Evolutionary conservation across 1,140 invertebrate species (phyloP).

Genomic region (Ericerus pela): DNA sequence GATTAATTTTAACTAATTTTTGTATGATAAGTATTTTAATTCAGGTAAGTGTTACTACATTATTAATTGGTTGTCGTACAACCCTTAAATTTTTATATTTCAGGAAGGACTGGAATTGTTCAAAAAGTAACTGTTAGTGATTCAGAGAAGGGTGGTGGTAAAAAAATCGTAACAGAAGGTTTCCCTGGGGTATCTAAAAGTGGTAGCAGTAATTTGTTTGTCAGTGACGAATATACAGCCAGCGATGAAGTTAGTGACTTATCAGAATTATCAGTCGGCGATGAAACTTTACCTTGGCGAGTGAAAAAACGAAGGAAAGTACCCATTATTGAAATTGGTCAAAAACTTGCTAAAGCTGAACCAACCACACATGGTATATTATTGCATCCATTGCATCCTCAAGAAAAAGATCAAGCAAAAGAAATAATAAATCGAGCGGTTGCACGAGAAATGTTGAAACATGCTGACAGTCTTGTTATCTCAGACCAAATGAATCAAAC

Average conservation of each 20-base stretch:
- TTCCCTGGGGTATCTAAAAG: neutral
- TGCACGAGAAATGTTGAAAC: slow-evolving; percentile 11
- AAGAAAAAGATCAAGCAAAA: slow-evolving; percentile 16
- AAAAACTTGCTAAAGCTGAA: neutral
- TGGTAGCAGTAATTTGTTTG: neutral
- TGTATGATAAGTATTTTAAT: too few species aligned
- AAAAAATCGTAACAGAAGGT: neutral
- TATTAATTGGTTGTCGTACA: too few species aligned
- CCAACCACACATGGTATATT: neutral
- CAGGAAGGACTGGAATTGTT: slow-evolving; percentile 7
- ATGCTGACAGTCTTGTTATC: too few species aligned
- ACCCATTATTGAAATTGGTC: too few species aligned
- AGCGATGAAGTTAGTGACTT: slow-evolving; percentile 18
- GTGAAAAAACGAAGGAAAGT: neutral
- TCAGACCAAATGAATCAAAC: too few species aligned
- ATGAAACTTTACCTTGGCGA: slow-evolving; percentile 39
- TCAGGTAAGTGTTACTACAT: too few species aligned
- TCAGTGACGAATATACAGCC: neutral
- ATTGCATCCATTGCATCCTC: neutral
- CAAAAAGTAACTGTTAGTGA: neutral
- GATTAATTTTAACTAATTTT: too few species aligned
- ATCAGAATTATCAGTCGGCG: slow-evolving; percentile 33
- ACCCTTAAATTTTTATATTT: too few species aligned
- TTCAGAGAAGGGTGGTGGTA: neutral
- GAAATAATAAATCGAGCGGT: slow-evolving; percentile 16